Evolutionary conservation across 2,888 invertebrate species (phyloP), one percentile per base, ranked within the genome.

Genomic region (Ormyrus pomaceus): DNA sequence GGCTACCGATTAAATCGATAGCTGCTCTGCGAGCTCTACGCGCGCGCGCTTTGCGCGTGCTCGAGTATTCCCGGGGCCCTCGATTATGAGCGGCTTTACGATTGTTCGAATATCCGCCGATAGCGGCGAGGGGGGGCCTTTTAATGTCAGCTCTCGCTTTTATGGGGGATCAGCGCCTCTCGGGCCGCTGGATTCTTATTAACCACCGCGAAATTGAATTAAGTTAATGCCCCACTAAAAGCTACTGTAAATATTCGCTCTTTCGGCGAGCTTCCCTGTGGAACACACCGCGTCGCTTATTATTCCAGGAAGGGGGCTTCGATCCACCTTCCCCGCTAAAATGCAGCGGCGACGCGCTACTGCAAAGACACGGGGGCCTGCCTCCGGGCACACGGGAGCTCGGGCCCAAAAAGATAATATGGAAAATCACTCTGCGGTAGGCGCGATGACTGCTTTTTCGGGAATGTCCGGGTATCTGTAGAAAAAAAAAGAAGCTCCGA

Each of bases 1-100:
- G 83, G 87, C 88, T 88, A 88, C 88, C 89, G 89, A 89, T 90
- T 87, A 88, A 87, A 87, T 89, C 86, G 87, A 87, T 82, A 82
- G 73, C 55, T 78, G 6, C 64, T 8, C 46, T 11, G 56, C 13
- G 13, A 13, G 13, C 13, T 13, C 13, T 13, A 13, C 13, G 13
- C 13, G 13, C 10, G 19, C 34, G 10, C 65, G 45, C 34, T n/a
- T n/a, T n/a, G 71, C 10, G 10, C 61, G n/a, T n/a, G n/a, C 46
- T 61, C 19, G 19, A 19, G 1, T 46, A 10, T 4, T 34, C 34
- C 34, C 34, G 34, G 34, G 34, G 34, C 34, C 34, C 34, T 34
- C 56, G 56, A 46, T 56, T 56, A 19, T 19, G n/a, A 6, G 50
- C 6, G 5, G 56, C 5, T 61, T 75, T 53, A 68, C 66, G 68